Percentiles rank a stretch among this genome's conserved stretches.
phyloP scores from a whole-genome alignment of 2,797 vertebrate genomes.

The Adelosebastes latens region DNA sequence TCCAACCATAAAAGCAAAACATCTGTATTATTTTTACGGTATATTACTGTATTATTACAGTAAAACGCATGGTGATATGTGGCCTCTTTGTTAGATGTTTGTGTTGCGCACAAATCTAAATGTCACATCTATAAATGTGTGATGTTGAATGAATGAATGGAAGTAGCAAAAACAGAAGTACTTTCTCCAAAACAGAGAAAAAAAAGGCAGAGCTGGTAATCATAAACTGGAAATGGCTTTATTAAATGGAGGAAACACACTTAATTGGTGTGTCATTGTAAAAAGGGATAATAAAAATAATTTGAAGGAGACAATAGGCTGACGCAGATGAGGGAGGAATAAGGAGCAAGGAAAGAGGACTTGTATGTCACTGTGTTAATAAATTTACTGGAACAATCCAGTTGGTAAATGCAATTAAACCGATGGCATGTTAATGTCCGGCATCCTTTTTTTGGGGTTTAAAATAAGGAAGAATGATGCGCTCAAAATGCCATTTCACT shows the following conservation, averaged over 20 bases:
- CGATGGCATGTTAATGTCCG: background rate
- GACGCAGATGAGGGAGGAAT: background rate
- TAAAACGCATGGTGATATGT: background rate
- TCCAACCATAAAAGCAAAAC: background rate
- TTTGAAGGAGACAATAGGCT: background rate
- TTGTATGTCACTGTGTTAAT: background rate
- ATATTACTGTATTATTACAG: background rate
- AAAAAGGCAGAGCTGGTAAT: background rate
- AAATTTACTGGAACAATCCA: background rate
- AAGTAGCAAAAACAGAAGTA: slow-evolving; percentile 20
- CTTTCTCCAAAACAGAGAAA: background rate
- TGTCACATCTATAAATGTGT: background rate
- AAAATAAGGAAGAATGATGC: background rate
- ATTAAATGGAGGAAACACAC: slow-evolving; percentile 2
- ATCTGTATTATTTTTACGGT: too few species aligned
- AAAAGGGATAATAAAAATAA: background rate
- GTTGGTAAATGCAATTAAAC: background rate
- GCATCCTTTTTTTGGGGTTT: background rate
- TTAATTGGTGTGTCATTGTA: background rate
- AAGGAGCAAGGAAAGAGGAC: background rate
- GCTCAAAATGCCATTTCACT: background rate
- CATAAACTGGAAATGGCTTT: background rate
- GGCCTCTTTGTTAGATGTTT: background rate
- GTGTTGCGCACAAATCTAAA: background rate
- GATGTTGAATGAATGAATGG: background rate